phyloP scores from a whole-genome alignment of 2,797 vertebrate genomes.

The Hoplostethus atlanticus region DNA sequence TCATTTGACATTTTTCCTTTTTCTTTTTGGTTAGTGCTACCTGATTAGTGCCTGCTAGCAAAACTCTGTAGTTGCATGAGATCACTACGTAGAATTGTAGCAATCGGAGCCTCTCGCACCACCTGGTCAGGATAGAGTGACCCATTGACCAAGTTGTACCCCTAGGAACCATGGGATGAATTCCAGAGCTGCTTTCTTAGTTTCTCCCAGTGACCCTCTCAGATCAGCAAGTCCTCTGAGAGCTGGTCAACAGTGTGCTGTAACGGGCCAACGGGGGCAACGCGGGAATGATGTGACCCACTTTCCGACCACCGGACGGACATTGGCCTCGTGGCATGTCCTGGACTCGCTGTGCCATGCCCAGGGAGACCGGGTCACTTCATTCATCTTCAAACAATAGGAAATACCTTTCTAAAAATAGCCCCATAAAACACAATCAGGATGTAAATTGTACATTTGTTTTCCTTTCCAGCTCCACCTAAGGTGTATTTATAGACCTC shows the following conservation, averaged over 20 bases:
- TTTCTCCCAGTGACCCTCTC: constrained; percentile 2
- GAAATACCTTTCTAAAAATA: constrained; percentile 88
- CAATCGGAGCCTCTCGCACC: no score
- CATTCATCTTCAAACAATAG: constrained; percentile 82
- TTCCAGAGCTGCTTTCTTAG: neutral
- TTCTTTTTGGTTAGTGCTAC: no score
- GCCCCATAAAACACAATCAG: constrained; percentile 82
- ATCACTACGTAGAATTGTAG: no score
- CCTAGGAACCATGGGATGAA: neutral
- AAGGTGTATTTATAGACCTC: constrained; percentile 78
- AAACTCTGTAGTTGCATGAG: no score
- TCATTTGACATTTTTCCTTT: neutral
- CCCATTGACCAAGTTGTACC: neutral
- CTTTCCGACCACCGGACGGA: constrained; percentile 61
- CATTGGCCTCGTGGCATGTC: constrained; percentile 71
- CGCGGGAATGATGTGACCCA: constrained; percentile 73
- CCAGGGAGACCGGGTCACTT: constrained; percentile 69
- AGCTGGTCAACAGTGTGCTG: constrained; percentile 36
- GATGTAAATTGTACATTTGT: constrained; percentile 86
- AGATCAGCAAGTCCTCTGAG: constrained; percentile 2
- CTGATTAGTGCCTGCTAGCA: no score
- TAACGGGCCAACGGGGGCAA: constrained; percentile 25
- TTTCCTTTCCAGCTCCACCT: constrained; percentile 80
- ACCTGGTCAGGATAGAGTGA: neutral
- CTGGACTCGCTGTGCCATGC: constrained; percentile 63